These are phyloP conservation scores for Calycopis cecrops DNA, from an alignment of 1,140 invertebrate species.

Conservation along the genomic window DNA sequence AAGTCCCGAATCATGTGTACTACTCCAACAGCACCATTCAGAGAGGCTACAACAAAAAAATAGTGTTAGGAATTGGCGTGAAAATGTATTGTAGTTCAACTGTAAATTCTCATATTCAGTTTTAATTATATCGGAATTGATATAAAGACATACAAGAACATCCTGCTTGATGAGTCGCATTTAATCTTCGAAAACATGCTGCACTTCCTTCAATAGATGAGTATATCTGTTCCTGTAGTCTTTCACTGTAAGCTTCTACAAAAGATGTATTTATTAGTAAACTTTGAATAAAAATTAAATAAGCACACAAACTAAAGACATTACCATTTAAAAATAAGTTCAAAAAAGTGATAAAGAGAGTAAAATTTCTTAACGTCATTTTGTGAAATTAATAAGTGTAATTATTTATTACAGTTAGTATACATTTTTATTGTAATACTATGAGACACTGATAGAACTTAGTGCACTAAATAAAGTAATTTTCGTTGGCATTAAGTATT, in stretches of 20 bases:
- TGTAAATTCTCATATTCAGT: too few relatives aligned
- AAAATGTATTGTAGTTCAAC: neutral
- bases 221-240: constrained; percentile 89
- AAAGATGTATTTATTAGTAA: constrained; percentile 10
- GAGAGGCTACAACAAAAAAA: constrained; percentile 37
- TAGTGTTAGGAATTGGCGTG: neutral
- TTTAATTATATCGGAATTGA: too few relatives aligned
- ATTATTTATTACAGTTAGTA: neutral
- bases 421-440: too few relatives aligned
- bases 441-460: too few relatives aligned
- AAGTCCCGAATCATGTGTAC: constrained; percentile 82
- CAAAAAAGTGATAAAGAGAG: neutral
- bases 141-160: constrained; percentile 82
- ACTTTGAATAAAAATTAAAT: too few relatives aligned
- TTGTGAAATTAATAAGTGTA: too few relatives aligned
- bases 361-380: neutral
- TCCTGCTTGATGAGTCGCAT: constrained; percentile 94
- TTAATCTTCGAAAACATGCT: constrained; percentile 90
- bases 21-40: constrained; percentile 87
- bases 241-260: constrained; percentile 55
- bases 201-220: constrained; percentile 81
- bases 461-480: too few relatives aligned
- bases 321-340: constrained; percentile 22
- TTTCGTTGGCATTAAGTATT: too few relatives aligned
- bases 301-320: too few relatives aligned